These are phyloP conservation scores for Halocynthia roretzi DNA, from an alignment of 23 tunicate species.

Conservation along the genomic window DNA sequence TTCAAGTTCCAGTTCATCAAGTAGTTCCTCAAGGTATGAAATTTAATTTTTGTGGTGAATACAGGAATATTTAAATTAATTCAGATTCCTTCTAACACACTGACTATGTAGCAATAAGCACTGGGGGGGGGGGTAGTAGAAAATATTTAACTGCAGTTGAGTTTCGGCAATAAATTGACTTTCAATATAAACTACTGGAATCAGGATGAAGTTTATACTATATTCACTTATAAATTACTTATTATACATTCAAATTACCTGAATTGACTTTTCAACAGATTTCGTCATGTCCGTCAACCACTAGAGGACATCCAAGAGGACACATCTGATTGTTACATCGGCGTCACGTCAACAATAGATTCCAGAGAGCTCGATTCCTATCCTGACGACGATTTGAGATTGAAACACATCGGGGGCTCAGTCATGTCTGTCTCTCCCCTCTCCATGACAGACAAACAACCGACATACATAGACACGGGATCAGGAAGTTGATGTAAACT, in stretches of 20 bases:
- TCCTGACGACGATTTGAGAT: conserved; percentile 15
- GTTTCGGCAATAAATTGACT: no score
- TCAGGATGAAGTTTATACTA: no score
- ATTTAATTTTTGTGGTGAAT: no score
- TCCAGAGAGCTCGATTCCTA: conserved; percentile 14
- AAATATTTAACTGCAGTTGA: no score
- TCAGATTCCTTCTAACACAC: no score
- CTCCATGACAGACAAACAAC: background rate
- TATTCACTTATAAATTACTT: no score
- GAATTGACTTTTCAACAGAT: background rate
- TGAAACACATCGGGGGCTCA: conserved; percentile 5
- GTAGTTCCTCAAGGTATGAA: background rate
- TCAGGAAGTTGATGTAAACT: conserved; percentile 4
- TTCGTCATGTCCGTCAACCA: conserved; percentile 22
- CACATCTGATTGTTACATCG: conserved; percentile 24
- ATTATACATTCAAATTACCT: no score
- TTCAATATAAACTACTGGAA: no score
- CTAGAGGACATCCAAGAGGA: conserved; percentile 78
- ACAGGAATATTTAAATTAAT: no score
- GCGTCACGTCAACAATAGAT: conserved; percentile 18
- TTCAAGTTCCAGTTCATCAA: conserved; percentile 7
- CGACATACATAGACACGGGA: background rate
- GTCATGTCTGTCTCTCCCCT: conserved; percentile 22
- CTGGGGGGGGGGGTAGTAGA: no score
- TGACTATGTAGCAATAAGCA: no score